Conservation (phyloP, 2,888 invertebrate genomes). For the Caenorhabditis panamensis region DNA sequence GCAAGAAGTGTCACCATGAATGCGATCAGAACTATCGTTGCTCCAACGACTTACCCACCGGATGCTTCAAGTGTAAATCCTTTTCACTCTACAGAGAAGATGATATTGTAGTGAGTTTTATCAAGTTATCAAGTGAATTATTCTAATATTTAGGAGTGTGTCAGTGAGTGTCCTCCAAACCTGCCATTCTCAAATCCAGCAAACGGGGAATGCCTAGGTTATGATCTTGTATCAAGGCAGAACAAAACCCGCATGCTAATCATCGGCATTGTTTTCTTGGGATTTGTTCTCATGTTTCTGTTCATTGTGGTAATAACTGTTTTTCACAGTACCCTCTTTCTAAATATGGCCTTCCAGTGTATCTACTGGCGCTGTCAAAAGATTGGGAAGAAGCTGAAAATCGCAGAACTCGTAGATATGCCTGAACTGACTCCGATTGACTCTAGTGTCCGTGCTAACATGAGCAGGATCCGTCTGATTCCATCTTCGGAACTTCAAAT, state of each 20-base stretch:
- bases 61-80: conserved; percentile 46
- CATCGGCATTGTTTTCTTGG: conserved; percentile 34
- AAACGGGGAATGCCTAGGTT: conserved; percentile 58
- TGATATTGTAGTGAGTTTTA: conserved; percentile 9
- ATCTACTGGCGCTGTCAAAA: conserved; percentile 55
- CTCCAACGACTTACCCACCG: conserved; percentile 28
- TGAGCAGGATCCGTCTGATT: conserved; percentile 75
- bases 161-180: conserved; percentile 65
- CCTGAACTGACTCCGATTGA: conserved; percentile 67
- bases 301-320: conserved; percentile 38
- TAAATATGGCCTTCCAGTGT: conserved; percentile 15
- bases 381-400: conserved; percentile 58
- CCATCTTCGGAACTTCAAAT: conserved; percentile 72
- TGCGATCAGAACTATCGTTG: conserved; percentile 74
- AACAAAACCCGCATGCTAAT: conserved; percentile 47
- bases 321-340: neutral
- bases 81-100: conserved; percentile 3
- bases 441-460: conserved; percentile 66
- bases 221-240: conserved; percentile 61
- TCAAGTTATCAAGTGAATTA: neutral
- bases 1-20: conserved; percentile 50
- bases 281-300: conserved; percentile 59
- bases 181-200: conserved; percentile 57
- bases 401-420: conserved; percentile 61
- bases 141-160: conserved; percentile 69